Evolutionary conservation across 2,113 vertebrate genomes (phyloP).

Genomic region (Chlamydotis undulata): DNA sequence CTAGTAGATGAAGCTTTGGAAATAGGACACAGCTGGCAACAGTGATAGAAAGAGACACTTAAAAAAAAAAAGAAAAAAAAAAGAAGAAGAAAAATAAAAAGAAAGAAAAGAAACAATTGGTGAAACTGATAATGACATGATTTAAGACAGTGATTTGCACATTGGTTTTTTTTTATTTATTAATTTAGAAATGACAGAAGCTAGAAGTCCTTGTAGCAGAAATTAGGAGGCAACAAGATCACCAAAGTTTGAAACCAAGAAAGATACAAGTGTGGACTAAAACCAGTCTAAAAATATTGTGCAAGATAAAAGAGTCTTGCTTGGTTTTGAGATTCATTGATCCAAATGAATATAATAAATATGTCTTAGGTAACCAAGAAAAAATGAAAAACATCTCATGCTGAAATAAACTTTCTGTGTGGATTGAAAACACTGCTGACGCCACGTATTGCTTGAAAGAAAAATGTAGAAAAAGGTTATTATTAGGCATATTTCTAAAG

Average conservation of each 20-base stretch:
- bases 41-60: conserved; percentile 6
- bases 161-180: not conserved
- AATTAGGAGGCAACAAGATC: not conserved
- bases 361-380: not conserved
- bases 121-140: conserved; percentile 1
- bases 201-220: not conserved
- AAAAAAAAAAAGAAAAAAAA: not conserved
- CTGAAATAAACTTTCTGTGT: not conserved
- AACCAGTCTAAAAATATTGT: not conserved
- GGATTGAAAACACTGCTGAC: not conserved
- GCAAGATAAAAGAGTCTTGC: not conserved
- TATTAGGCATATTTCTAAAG: not conserved
- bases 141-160: not conserved
- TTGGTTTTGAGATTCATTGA: not conserved
- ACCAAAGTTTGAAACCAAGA: not conserved
- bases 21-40: conserved; percentile 62
- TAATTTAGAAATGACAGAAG: not conserved
- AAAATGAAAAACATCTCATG: not conserved
- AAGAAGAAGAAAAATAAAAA: not conserved
- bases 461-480: not conserved
- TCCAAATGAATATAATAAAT: not conserved
- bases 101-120: not conserved
- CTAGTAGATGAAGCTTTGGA: conserved; percentile 41
- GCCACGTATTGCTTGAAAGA: not conserved
- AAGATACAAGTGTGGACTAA: not conserved